Base-by-base conservation (phyloP, 2,797 vertebrate species). In the Buceros bicornis region DNA sequence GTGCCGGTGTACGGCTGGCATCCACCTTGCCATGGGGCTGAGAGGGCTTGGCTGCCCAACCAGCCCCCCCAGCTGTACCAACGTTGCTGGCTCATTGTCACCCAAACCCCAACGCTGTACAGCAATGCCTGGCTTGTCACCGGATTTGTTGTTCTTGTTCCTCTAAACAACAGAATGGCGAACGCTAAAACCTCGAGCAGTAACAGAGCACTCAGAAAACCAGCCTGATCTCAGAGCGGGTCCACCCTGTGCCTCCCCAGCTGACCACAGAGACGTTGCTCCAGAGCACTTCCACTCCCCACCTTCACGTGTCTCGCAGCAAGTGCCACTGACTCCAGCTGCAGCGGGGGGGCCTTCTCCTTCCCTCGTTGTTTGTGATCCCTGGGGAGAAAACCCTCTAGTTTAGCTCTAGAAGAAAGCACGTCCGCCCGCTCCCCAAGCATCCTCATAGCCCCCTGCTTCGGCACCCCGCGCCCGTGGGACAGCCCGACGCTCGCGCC, bases 241-340 rank as follows among this genome's bases (percentile, higher is more conserved):
- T 3, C 86, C 15, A 18, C 29, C 73, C 67, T 16, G 6, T 6
- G 26, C 35, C 60, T 42, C 17, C 7, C 35, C 29, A 18, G 42
- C 8, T 51, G 14, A 26, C 29, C 69, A 29, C 28, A 62, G 35
- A 60, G 25, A 16, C 24, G 22, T 9, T 33, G 24, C 19, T 13
- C 24, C 45, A 65, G 26, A 45, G 13, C n/a, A 13, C 45, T 58
- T 42, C 31, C 31, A 4, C 12, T 81, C 33, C 88, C 19, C 57
- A 97, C 96, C 96, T 95, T 87, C 10, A 15, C 16, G 24, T 21
- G 61, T 58, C 89, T 82, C 20, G 18, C 82, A 25, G 87, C 7
- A 16, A 70, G 4, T 1, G 1, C 35, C 1, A 33, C 42, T 15
- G 93, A 10, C 33, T 92, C 80, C 45, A 33, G 81, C 80, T 79